Evolutionary conservation across 2,888 invertebrate genomes (phyloP).

Genomic region (Miltochrista miniata): DNA sequence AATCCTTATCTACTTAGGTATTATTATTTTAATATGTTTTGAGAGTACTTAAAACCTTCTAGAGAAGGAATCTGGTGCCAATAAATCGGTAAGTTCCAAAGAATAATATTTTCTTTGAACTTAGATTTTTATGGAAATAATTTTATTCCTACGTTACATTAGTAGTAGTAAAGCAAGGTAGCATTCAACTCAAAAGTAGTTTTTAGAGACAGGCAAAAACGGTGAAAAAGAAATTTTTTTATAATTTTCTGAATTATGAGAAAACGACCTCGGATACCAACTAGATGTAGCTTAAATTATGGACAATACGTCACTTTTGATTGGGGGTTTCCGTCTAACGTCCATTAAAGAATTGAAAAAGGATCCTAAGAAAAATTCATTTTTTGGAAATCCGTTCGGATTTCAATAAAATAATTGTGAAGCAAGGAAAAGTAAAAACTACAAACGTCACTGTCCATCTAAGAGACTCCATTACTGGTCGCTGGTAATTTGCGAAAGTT

Average conservation of each 20-base stretch:
- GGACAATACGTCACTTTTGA: slow-evolving; percentile 31
- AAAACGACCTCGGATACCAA: slow-evolving; percentile 45
- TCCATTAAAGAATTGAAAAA: too few species aligned
- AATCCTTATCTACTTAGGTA: slow-evolving; percentile 43
- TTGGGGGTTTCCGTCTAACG: slow-evolving; percentile 13
- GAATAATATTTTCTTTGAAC: slow-evolving; percentile 17
- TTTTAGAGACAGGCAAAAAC: slow-evolving; percentile 4
- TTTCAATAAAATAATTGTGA: too few species aligned
- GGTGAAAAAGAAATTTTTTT: slow-evolving; percentile 11
- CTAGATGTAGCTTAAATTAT: slow-evolving; percentile 50
- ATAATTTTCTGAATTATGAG: slow-evolving; percentile 11
- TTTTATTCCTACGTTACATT: neutral
- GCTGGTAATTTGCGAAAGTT: too few species aligned
- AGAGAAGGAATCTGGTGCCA: slow-evolving; percentile 30
- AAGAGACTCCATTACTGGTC: too few species aligned
- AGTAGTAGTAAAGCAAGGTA: slow-evolving; percentile 20
- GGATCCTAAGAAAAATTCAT: too few species aligned
- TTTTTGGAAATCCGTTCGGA: too few species aligned
- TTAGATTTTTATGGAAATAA: slow-evolving; percentile 18
- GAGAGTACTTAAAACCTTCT: slow-evolving; percentile 38
- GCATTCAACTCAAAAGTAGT: slow-evolving; percentile 8
- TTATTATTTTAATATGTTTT: slow-evolving; percentile 62
- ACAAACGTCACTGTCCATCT: too few species aligned
- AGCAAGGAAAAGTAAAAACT: too few species aligned
- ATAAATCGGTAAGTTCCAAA: slow-evolving; percentile 39